phyloP scores from a whole-genome alignment of 2,888 invertebrate genomes.

The Drosophila putrida region DNA sequence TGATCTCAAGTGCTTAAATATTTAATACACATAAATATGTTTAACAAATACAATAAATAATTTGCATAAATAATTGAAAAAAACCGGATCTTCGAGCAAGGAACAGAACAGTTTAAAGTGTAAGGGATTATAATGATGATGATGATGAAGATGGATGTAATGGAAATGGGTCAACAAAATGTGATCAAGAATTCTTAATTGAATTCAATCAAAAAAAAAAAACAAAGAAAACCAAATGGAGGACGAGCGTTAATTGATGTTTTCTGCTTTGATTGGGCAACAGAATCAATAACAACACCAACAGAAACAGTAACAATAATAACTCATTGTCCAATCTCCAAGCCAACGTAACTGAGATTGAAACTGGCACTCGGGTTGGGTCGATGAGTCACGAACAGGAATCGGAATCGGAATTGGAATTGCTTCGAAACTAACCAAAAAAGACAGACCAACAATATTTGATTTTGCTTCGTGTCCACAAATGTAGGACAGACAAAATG shows the following conservation, averaged over 20 bases:
- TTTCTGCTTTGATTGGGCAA: constrained; percentile 4
- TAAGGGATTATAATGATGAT: constrained; percentile 20
- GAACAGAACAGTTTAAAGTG: constrained; percentile 44
- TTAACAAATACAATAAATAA: constrained; percentile 17
- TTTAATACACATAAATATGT: not conserved
- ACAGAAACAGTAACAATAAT: constrained; percentile 13
- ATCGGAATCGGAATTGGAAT: constrained; percentile 54
- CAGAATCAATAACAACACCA: constrained; percentile 1
- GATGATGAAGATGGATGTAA: constrained; percentile 7
- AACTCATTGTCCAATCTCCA: constrained; percentile 3
- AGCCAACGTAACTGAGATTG: constrained; percentile 22
- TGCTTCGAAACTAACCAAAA: constrained; percentile 43
- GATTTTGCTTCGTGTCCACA: not conserved
- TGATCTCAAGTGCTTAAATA: constrained; percentile 27
- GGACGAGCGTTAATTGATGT: constrained; percentile 36
- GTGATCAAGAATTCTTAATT: constrained; percentile 7
- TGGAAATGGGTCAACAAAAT: not conserved
- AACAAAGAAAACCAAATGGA: constrained; percentile 50
- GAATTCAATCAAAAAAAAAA: constrained; percentile 27
- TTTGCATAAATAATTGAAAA: constrained; percentile 30
- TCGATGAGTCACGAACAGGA: constrained; percentile 75
- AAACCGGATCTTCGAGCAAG: constrained; percentile 41
- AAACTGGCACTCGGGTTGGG: constrained; percentile 24
- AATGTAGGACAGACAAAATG: constrained; percentile 22
- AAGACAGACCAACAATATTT: constrained; percentile 22